Evolutionary conservation across 2,113 vertebrate genomes (phyloP), one percentile per base, ranked within the genome.

Genomic region (Ophiodon elongatus): DNA sequence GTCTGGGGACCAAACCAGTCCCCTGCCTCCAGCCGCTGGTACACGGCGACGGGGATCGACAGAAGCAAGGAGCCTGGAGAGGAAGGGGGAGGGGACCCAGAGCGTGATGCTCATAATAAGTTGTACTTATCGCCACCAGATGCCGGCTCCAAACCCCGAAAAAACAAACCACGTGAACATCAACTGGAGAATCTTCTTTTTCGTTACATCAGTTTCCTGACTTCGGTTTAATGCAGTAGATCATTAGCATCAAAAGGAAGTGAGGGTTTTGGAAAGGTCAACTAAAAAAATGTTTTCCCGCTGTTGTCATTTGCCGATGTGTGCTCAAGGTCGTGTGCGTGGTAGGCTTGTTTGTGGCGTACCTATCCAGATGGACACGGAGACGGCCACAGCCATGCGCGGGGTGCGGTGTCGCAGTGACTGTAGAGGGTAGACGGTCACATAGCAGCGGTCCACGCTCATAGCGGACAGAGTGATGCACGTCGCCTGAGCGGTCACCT

Each of bases 381-480:
- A 94, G 50, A 95, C 37, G n/a, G 72, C 45, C 79, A 91, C 79
- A 41, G 95, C 94, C 84, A 94, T 80, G 71, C 85, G 90, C 23
- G 94, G 93, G 0, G 90, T 95, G 8, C 95, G 79, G 57, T 89
- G 91, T 41, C 89, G 86, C 50, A 91, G 85, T 0, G 95, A 95
- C 85, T 92, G 91, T n/a, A 95, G 89, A 27, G 93, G 94, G 14
- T 95, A 95, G 19, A 94, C 91, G 0, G 92, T 95, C 64, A 94
- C 79, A 0, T 95, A 95, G 88, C 92, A 95, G 52, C 94, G 93
- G 74, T 95, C 90, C 50, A 94, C 93, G 50, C 94, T 91, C 94
- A 95, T 95, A 2, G 94, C 94, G 14, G 94, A 94, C 63, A 95
- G 74, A 37, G 94, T 95, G 73, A 95, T 92, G 52, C 94, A 95